These are phyloP conservation scores for Myiozetetes cayanensis DNA, from an alignment of 2,113 vertebrate genomes.

Conservation along the genomic window DNA sequence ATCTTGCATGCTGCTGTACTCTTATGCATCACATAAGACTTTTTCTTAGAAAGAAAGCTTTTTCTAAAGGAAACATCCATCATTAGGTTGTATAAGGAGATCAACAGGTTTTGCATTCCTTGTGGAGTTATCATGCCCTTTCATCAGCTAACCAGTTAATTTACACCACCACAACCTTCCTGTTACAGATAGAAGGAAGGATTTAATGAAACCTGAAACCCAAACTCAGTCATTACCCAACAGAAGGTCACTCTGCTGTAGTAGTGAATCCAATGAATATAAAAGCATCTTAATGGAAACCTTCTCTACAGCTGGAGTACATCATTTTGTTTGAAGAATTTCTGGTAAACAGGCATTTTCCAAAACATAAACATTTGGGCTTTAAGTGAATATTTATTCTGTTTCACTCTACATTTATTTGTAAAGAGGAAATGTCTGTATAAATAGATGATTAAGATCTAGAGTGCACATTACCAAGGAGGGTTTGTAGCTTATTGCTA, in stretches of 20 bases:
- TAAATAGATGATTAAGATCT: conserved; percentile 60
- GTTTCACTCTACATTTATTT: conserved; percentile 48
- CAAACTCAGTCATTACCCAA: neutral
- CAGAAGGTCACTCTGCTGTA: neutral
- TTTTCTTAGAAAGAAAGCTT: neutral
- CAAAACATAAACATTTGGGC: conserved; percentile 36
- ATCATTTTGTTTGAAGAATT: conserved; percentile 43
- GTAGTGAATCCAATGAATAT: neutral
- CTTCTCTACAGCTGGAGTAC: conserved; percentile 44
- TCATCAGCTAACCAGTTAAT: conserved; percentile 55
- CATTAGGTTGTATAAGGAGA: neutral
- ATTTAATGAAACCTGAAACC: conserved; percentile 40
- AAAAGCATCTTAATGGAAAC: conserved; percentile 49
- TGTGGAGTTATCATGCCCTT: conserved; percentile 25
- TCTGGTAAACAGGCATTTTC: conserved; percentile 58
- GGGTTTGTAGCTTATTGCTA: neutral
- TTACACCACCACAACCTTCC: conserved; percentile 45
- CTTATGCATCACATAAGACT: neutral
- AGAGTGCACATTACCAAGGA: neutral
- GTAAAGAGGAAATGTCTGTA: conserved; percentile 53
- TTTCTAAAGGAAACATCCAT: neutral
- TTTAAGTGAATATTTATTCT: conserved; percentile 50
- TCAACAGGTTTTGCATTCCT: conserved; percentile 34
- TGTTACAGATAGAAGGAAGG: conserved; percentile 39
- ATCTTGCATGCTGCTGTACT: neutral